Evolutionary conservation across 2,797 vertebrate genomes (phyloP), one percentile per base, ranked within the genome.

Genomic region (Philypnodon macrostomus): DNA sequence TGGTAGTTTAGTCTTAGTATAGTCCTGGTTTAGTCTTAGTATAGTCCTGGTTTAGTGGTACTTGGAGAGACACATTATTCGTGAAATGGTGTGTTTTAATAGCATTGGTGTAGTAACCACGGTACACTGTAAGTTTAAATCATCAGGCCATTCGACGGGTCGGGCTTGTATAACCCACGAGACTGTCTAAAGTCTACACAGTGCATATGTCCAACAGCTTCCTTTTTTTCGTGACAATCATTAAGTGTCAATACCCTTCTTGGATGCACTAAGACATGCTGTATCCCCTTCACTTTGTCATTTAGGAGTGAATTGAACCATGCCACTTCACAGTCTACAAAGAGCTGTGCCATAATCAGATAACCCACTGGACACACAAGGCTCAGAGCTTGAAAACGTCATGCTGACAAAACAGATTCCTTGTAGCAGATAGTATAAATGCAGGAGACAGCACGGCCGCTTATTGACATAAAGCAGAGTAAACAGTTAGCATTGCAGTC

Each of bases 391-490:
- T 40, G 12, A 69, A 23, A 39, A 12, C 1, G 4, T 49, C 35
- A 40, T 34, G 14, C 41, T 36, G 50, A 58, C 58, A 57, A 58
- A 75, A 70, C 17, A 44, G 40, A 60, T 58, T 47, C 40, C 67
- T 67, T 71, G 51, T 65, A 17, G 47, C 13, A 47, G 58, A 50
- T 51, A 46, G 59, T 48, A 51, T 44, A 53, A 74, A 75, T 66
- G 49, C 27, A 40, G 15, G 40, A 8, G 56, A 64, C 62, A 59
- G 51, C 49, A 33, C 26, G 39, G 44, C 47, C 48, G 16, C 11
- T 1, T 81, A 46, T 78, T 84, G 81, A 83, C 69, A 67, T 5
- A 47, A 51, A 29, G 1, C 64, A 53, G 57, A 67, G 57, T 33
- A 76, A 78, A 80, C 77, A 67, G 67, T 66, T 51, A 33, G 62